These are phyloP conservation scores for Nebria salina DNA, from an alignment of 2,888 invertebrate species.

Conservation along the genomic window DNA sequence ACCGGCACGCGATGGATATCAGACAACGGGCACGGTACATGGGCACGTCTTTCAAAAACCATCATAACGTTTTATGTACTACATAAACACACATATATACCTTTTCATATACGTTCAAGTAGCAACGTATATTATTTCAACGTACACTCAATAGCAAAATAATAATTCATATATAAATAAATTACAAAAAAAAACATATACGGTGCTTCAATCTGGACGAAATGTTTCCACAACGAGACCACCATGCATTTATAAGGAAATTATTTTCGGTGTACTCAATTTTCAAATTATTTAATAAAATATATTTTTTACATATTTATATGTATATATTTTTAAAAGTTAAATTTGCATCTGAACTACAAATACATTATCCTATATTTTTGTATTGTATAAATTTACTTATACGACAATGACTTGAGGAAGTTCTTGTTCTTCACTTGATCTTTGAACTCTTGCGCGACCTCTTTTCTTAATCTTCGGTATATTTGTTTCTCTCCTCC, in stretches of 20 bases:
- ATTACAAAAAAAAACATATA: neutral
- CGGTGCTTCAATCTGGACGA: no score
- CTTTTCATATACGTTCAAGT: neutral
- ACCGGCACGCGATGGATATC: slow-evolving; percentile 9
- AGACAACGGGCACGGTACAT: slow-evolving; percentile 10
- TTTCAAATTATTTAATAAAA: neutral
- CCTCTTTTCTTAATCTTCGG: neutral
- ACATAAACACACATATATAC: no score
- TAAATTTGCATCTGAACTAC: neutral
- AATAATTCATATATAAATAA: neutral
- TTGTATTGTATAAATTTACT: slow-evolving; percentile 5
- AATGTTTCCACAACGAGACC: no score
- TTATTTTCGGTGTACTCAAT: neutral
- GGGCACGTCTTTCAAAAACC: slow-evolving; percentile 6
- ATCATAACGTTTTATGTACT: neutral
- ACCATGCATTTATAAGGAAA: neutral
- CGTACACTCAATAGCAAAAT: neutral
- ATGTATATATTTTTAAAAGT: neutral
- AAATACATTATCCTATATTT: neutral
- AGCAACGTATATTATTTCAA: neutral
- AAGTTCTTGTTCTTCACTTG: slow-evolving; percentile 22
- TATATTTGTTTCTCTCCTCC: slow-evolving; percentile 41
- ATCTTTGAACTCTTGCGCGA: slow-evolving; percentile 24
- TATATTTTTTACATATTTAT: neutral
- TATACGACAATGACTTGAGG: slow-evolving; percentile 27